phyloP scores from a whole-genome alignment of 2,113 vertebrate genomes.

The Bos javanicus region DNA sequence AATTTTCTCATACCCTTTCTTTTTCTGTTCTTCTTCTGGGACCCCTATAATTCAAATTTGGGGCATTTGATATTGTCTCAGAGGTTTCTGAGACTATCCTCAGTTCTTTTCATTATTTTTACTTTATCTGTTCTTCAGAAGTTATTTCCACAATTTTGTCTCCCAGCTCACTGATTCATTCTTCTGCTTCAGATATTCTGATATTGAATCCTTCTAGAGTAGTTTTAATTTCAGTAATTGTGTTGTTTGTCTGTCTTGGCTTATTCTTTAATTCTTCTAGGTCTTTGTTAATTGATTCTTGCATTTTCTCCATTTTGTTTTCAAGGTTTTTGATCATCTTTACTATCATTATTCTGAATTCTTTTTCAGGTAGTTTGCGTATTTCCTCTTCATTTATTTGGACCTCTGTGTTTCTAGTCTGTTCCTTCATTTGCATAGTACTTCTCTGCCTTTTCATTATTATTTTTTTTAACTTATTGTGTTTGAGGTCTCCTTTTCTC shows the following conservation, averaged over 20 bases:
- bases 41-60: neutral
- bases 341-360: neutral
- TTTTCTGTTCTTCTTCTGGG: neutral
- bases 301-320: neutral
- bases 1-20: neutral
- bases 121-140: neutral
- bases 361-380: neutral
- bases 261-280: neutral
- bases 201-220: neutral
- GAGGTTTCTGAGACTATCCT: neutral
- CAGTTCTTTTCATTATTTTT: neutral
- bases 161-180: neutral
- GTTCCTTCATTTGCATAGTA: neutral
- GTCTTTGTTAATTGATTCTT: neutral
- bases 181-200: neutral
- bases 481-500: neutral
- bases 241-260: neutral
- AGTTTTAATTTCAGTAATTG: neutral
- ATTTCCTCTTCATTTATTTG: neutral
- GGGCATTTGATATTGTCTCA: neutral
- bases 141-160: neutral
- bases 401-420: neutral
- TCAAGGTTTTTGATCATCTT: neutral
- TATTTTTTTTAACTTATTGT: neutral
- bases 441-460: neutral